These are phyloP conservation scores for Rhagoletis zephyria DNA, from an alignment of 1,140 invertebrate species.

Conservation along the genomic window DNA sequence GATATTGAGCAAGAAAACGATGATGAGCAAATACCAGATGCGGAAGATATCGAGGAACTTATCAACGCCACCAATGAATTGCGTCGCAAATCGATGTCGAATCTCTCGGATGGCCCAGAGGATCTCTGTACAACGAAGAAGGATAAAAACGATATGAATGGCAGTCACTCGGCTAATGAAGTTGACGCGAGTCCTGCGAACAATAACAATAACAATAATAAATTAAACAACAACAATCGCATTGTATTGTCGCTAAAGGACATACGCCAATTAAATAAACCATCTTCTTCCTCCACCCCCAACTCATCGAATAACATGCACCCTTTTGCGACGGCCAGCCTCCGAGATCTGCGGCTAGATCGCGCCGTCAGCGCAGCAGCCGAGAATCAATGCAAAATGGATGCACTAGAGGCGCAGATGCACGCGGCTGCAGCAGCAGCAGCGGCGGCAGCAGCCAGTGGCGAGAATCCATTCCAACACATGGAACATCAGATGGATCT, in stretches of 20 bases:
- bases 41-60: constrained; percentile 70
- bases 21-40: constrained; percentile 53
- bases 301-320: constrained; percentile 60
- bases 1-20: constrained; percentile 58
- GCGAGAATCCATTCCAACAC: constrained; percentile 70
- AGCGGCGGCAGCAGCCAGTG: constrained; percentile 64
- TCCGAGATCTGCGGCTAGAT: constrained; percentile 59
- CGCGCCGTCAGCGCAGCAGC: constrained; percentile 58
- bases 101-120: constrained; percentile 71
- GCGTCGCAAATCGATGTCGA: constrained; percentile 64
- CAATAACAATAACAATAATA: constrained; percentile 68
- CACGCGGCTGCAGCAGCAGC: constrained; percentile 69
- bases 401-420: constrained; percentile 70
- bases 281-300: constrained; percentile 65
- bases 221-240: constrained; percentile 71
- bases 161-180: constrained; percentile 59
- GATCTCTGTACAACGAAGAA: constrained; percentile 75
- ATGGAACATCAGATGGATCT: constrained; percentile 73
- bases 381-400: constrained; percentile 67
- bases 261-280: constrained; percentile 70
- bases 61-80: constrained; percentile 68
- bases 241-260: constrained; percentile 72
- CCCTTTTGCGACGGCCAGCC: constrained; percentile 63
- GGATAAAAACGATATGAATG: constrained; percentile 57
- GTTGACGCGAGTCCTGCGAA: constrained; percentile 61